Percentiles rank a stretch among this genome's conserved stretches.
These are phyloP conservation scores for Leptopterna dolabrata DNA, from an alignment of 2,888 invertebrate genomes.

Conservation along the genomic window DNA sequence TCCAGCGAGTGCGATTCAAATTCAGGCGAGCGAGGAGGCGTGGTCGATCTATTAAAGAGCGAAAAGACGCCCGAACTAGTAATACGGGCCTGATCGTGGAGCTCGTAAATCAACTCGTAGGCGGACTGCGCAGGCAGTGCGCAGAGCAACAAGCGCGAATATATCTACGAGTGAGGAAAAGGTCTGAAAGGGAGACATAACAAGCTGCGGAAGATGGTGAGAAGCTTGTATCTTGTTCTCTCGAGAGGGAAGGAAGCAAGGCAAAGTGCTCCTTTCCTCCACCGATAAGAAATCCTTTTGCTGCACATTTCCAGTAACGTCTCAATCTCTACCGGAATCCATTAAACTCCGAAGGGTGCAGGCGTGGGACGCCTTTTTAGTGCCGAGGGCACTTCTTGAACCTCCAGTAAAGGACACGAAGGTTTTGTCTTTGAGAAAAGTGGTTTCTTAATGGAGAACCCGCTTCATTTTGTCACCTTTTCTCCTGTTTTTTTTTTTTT, in stretches of 20 bases:
- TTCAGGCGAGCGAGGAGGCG: neutral
- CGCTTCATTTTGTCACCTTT: neutral
- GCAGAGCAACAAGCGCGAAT: neutral
- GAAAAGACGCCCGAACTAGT: neutral
- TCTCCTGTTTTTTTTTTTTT: neutral
- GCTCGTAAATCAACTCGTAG: neutral
- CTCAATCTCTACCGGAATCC: conserved; percentile 27
- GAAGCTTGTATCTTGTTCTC: conserved; percentile 11
- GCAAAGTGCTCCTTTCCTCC: conserved; percentile 17
- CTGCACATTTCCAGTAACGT: conserved; percentile 46
- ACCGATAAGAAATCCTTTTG: conserved; percentile 4
- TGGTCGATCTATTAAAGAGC: neutral
- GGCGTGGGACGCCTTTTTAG: conserved; percentile 22
- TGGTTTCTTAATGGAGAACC: conserved; percentile 9
- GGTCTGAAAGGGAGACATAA: neutral
- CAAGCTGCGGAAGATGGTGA: neutral
- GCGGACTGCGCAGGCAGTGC: neutral
- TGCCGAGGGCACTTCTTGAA: neutral
- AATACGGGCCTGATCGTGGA: neutral
- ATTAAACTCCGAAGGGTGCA: conserved; percentile 8
- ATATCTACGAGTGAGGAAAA: neutral
- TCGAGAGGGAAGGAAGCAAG: neutral
- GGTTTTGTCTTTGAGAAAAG: conserved; percentile 19
- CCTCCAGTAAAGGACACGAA: neutral
- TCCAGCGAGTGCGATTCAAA: neutral